Evolutionary conservation across 2,113 vertebrate species (phyloP).

Genomic region (Bos indicus): DNA sequence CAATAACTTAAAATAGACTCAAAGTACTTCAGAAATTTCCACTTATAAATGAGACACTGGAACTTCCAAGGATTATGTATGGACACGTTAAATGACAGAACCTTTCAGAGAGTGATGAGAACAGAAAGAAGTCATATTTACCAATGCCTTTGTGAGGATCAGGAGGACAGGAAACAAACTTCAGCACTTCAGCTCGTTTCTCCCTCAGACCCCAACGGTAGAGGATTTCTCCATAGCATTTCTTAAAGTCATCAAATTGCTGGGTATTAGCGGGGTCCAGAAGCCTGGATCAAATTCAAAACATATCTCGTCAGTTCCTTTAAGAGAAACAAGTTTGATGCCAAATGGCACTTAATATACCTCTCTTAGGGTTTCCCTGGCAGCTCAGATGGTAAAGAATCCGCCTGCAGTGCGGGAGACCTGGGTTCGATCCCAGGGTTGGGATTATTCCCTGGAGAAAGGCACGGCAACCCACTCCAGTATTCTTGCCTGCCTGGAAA

Average conservation of each 20-base stretch:
- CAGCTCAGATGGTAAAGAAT: neutral
- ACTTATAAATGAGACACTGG: neutral
- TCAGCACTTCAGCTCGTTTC: slow-evolving; percentile 95
- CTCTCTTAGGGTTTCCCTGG: neutral
- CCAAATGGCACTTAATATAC: neutral
- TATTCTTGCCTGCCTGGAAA: neutral
- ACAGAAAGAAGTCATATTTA: slow-evolving; percentile 65
- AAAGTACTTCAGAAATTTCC: neutral
- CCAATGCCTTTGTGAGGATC: slow-evolving; percentile 97
- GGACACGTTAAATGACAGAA: neutral
- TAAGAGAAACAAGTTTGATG: neutral
- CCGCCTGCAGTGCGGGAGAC: neutral
- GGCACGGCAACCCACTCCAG: neutral
- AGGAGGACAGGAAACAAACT: slow-evolving; percentile 95
- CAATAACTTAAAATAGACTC: neutral
- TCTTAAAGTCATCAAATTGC: slow-evolving; percentile 99
- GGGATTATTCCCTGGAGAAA: neutral
- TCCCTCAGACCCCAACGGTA: slow-evolving; percentile 96
- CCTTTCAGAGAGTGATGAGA: neutral
- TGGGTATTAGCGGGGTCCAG: slow-evolving; percentile 93
- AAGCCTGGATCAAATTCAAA: slow-evolving; percentile 81
- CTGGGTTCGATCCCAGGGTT: neutral
- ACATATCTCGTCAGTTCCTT: neutral
- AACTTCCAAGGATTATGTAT: neutral
- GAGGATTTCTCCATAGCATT: slow-evolving; percentile 96